These are phyloP conservation scores for Podarcis lilfordi DNA, from an alignment of 2,797 vertebrate species.

Conservation along the genomic window DNA sequence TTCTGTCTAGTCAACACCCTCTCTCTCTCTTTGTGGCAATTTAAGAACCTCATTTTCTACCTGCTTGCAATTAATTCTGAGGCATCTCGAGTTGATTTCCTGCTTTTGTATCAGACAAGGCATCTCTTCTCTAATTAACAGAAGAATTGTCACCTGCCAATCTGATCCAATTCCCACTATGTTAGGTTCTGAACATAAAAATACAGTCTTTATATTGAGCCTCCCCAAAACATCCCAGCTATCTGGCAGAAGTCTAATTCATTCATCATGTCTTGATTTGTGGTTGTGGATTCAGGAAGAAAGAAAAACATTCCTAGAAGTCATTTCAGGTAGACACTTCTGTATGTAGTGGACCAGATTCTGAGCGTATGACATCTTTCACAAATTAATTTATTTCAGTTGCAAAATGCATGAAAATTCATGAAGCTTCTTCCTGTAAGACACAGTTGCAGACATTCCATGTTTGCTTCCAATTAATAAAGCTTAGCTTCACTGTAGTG, in stretches of 20 bases:
- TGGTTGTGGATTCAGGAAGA: neutral
- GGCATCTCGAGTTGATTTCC: neutral
- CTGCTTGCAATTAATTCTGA: neutral
- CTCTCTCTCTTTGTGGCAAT: too few relatives aligned
- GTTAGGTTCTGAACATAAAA: neutral
- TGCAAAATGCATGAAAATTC: conserved; percentile 11
- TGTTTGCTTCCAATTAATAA: neutral
- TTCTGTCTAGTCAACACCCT: too few relatives aligned
- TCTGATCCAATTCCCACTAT: neutral
- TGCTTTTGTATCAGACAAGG: neutral
- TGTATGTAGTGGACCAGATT: neutral
- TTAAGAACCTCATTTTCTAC: too few relatives aligned
- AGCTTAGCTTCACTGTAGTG: neutral
- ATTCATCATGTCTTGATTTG: neutral
- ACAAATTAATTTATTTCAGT: conserved; percentile 9
- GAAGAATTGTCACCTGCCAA: neutral
- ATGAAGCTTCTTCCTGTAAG: neutral
- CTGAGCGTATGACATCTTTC: neutral
- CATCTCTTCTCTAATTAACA: neutral
- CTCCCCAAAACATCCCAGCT: neutral
- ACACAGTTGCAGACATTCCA: neutral
- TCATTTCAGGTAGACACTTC: neutral
- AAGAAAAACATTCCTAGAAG: neutral
- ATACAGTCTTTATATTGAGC: neutral
- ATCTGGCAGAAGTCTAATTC: neutral